Conservation (phyloP, 2,888 invertebrate genomes). For the Drosophila vallismaia region DNA sequence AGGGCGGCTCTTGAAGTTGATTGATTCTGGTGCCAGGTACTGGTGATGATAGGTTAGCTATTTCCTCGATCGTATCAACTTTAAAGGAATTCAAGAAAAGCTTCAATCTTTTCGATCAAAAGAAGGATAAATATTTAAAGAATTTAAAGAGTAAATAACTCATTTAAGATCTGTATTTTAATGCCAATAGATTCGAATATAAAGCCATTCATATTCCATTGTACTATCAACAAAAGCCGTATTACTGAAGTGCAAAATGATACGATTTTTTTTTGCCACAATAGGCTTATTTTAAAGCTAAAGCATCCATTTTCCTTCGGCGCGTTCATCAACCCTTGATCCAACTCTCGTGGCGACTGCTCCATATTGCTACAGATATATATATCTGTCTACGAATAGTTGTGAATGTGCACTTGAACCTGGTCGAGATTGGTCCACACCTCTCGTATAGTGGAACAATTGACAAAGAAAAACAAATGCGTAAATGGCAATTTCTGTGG, state of each 20-base stretch:
- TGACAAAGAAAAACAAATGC: conserved; percentile 74
- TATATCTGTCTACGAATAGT: conserved; percentile 11
- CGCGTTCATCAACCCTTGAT: conserved; percentile 15
- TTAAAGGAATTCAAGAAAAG: neutral
- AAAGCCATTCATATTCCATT: neutral
- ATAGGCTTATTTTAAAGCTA: conserved; percentile 5
- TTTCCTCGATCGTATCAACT: neutral
- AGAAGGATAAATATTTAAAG: neutral
- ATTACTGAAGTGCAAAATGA: conserved; percentile 5
- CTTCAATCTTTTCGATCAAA: too few relatives aligned
- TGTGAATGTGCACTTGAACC: conserved; percentile 71
- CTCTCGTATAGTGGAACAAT: conserved; percentile 53
- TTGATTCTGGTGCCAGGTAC: conserved; percentile 22
- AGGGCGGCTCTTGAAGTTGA: conserved; percentile 23
- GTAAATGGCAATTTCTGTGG: conserved; percentile 61
- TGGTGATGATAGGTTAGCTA: conserved; percentile 4
- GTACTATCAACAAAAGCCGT: neutral
- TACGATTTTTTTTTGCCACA: neutral
- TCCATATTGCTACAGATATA: conserved; percentile 29
- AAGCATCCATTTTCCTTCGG: conserved; percentile 16
- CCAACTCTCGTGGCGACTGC: conserved; percentile 28
- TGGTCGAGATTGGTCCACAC: conserved; percentile 55
- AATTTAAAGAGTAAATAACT: neutral
- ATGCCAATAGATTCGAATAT: neutral
- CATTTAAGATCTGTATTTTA: neutral